Evolutionary conservation across 1,140 invertebrate species (phyloP), one percentile per base, ranked within the genome.

Genomic region (Cherax quadricarinatus): DNA sequence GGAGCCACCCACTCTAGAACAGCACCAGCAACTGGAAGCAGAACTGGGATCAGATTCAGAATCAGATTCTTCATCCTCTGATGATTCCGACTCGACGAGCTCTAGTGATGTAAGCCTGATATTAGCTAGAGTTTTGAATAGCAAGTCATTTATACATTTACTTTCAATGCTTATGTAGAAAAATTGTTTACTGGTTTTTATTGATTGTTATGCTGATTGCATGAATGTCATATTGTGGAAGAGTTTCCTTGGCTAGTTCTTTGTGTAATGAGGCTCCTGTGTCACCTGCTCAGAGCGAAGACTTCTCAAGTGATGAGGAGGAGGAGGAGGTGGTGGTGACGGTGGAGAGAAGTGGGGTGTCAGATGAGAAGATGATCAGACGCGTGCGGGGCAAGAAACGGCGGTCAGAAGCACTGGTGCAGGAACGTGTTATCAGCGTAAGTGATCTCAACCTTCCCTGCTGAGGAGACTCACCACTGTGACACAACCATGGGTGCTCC

Each of bases 1-100:
- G 98, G 95, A 97, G 89, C 97, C 98, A 51, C 98, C 98, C 7
- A 87, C 89, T 60, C 16, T 86, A 12, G 86, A 91, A 41, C 85
- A 75, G 49, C 90, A 92, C 41, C 79, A 93, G 14, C 49, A 93
- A 18, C 49, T 89, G n/a, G 79, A 86, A 57, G 75, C 87, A 18
- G 84, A 84, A 48, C 81, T 91, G 51, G 91, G 80, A 48, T 89
- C 86, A 21, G 88, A 92, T 30, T 94, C 94, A 2, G 91, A 92
- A 85, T 93, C 93, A 4, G 91, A 92, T 49, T 94, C 93, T n/a
- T 79, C 91, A 66, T 94, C 91, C 21, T 88, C 78, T 18, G 92
- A 88, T 75, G 91, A 94, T 78, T 90, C 93, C 14, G 93, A 86
- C 78, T 94, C 92, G 10, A 91, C 84, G 86, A 93, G 93, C 73